phyloP scores from a whole-genome alignment of 2,888 invertebrate genomes.

The Acrocera orbiculus region DNA sequence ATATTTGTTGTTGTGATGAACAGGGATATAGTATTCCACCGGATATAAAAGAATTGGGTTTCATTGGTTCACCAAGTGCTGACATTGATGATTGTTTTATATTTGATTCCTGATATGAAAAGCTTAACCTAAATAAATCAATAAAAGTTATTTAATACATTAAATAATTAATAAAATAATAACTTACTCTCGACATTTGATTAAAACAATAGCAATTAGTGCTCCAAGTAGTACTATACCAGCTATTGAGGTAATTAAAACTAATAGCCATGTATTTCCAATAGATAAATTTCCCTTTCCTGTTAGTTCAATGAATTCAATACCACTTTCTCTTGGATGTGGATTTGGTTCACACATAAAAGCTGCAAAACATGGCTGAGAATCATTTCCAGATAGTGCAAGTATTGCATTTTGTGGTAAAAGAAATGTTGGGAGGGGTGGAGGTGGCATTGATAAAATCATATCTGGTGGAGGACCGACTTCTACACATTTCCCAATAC shows the following conservation, averaged over 20 bases:
- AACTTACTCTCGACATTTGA: conserved; percentile 64
- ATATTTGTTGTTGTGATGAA: conserved; percentile 31
- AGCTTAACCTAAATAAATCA: conserved; percentile 20
- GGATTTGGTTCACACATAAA: conserved; percentile 43
- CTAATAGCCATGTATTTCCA: conserved; percentile 70
- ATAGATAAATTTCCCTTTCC: conserved; percentile 36
- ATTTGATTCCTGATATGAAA: conserved; percentile 28
- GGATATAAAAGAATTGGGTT: conserved; percentile 32
- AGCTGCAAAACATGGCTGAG: conserved; percentile 46
- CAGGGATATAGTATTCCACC: conserved; percentile 42
- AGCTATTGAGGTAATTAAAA: conserved; percentile 61
- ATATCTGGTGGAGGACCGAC: conserved; percentile 51
- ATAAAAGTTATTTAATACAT: not conserved
- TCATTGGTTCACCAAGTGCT: conserved; percentile 35
- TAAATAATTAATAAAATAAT: not conserved
- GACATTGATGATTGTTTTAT: conserved; percentile 39
- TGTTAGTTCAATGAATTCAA: conserved; percentile 65
- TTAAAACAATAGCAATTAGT: conserved; percentile 55
- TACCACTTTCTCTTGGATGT: conserved; percentile 41
- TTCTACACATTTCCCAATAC: conserved; percentile 27
- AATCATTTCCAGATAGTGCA: conserved; percentile 34
- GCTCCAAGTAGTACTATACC: conserved; percentile 64
- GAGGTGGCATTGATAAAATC: conserved; percentile 69
- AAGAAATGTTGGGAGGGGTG: conserved; percentile 63
- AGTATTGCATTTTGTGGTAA: conserved; percentile 30